Conservation (phyloP, 2,888 invertebrate genomes). For the Odontothrips loti region DNA sequence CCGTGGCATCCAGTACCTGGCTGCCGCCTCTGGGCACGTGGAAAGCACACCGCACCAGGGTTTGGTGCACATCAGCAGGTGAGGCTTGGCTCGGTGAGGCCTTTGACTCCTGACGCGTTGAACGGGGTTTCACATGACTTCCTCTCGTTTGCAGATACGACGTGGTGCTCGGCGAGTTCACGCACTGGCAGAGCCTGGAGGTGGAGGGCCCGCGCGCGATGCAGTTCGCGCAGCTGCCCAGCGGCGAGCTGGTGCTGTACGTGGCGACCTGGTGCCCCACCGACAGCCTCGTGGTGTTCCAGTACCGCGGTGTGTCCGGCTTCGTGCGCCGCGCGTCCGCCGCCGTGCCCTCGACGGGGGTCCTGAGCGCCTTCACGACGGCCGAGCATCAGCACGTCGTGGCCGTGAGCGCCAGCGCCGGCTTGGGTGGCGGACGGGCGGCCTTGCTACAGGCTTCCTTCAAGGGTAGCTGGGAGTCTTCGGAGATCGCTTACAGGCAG, state of each 20-base stretch:
- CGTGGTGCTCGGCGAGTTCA: neutral
- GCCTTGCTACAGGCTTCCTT: neutral
- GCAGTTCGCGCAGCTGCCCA: neutral
- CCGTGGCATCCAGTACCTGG: slow-evolving; percentile 8
- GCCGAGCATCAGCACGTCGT: neutral
- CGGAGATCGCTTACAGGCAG: neutral
- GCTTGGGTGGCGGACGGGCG: neutral
- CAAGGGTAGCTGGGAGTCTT: slow-evolving; percentile 10
- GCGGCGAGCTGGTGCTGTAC: slow-evolving; percentile 11
- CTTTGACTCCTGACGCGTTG: too few relatives aligned
- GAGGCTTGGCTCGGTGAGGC: neutral
- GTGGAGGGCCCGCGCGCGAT: neutral
- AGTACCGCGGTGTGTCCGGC: slow-evolving; percentile 11
- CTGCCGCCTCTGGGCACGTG: neutral
- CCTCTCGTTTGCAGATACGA: neutral
- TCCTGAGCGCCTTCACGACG: slow-evolving; percentile 8
- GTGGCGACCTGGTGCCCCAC: neutral
- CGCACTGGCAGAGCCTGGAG: neutral
- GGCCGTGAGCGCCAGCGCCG: neutral
- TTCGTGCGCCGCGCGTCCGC: slow-evolving; percentile 4
- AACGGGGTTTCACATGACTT: too few relatives aligned
- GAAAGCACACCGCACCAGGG: neutral
- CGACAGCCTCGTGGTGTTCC: slow-evolving; percentile 1
- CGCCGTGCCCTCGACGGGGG: neutral
- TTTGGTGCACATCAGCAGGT: slow-evolving; percentile 11